A percentile compares a stretch with the other conserved stretches of the same genome.
phyloP scores from a whole-genome alignment of 2,113 vertebrate species.

The Melanotaenia duboulayi region DNA sequence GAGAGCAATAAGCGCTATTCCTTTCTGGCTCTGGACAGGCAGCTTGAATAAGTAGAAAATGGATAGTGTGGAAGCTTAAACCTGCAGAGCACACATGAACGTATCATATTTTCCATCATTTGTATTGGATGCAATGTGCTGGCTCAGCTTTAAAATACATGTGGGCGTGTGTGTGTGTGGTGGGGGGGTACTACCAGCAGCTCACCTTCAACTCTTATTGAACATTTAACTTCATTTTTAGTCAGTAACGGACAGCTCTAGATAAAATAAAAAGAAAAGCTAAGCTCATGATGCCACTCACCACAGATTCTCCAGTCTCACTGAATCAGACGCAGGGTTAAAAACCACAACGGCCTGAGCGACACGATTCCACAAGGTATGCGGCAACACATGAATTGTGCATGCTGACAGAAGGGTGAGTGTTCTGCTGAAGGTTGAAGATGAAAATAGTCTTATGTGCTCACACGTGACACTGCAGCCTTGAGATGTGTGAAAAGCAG shows the following conservation, averaged over 20 bases:
- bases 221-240: no score
- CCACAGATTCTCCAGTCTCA: no score
- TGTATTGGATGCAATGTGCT: background rate
- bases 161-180: no score
- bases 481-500: background rate
- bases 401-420: conserved; percentile 37
- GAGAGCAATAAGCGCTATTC: conserved; percentile 5
- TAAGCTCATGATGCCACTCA: no score
- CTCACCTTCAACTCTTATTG: no score
- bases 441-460: conserved; percentile 37
- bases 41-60: background rate
- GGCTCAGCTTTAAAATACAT: background rate
- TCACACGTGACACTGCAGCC: background rate
- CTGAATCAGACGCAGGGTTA: conserved; percentile 30
- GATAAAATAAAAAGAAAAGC: no score
- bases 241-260: no score
- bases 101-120: no score
- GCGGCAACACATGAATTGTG: conserved; percentile 43
- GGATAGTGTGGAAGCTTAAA: background rate
- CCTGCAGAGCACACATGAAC: background rate
- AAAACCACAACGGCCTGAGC: conserved; percentile 23
- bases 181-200: no score
- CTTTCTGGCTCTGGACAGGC: conserved; percentile 7
- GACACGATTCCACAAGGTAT: conserved; percentile 43
- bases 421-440: conserved; percentile 30